Percentiles rank a stretch among this genome's conserved stretches.
Conservation (phyloP, 2,113 vertebrate species). For the Mandrillus leucophaeus region DNA sequence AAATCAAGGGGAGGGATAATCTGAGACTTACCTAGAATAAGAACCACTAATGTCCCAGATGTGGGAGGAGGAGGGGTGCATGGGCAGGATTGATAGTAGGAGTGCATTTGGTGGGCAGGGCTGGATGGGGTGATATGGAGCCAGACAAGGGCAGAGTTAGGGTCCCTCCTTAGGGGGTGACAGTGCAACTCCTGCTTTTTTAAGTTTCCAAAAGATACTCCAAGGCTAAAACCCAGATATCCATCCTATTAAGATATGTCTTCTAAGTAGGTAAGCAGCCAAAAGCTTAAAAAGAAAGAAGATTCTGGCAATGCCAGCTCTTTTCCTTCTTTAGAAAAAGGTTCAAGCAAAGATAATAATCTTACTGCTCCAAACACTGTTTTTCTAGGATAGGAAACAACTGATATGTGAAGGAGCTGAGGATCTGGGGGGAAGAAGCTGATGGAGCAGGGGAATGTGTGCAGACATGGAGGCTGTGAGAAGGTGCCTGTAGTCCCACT, state of each 20-base stretch:
- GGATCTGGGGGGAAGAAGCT: conserved; percentile 62
- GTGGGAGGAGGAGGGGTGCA: background rate
- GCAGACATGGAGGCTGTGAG: conserved; percentile 58
- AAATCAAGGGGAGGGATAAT: background rate
- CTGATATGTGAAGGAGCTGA: conserved; percentile 78
- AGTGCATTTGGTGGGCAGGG: background rate
- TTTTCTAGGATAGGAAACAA: conserved; percentile 73
- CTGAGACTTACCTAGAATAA: background rate
- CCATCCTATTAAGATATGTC: conserved; percentile 5
- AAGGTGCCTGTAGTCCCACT: background rate
- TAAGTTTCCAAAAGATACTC: background rate
- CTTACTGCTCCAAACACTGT: conserved; percentile 86
- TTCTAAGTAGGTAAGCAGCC: conserved; percentile 2
- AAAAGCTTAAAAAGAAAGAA: conserved; percentile 23
- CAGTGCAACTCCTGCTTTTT: background rate
- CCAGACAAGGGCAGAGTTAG: background rate
- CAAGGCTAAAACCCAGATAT: conserved; percentile 78
- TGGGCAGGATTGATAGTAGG: background rate
- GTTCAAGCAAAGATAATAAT: conserved; percentile 47
- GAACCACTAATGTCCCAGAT: background rate
- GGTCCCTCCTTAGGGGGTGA: background rate
- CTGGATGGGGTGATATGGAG: background rate
- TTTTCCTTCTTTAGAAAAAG: conserved; percentile 60
- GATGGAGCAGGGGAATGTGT: background rate
- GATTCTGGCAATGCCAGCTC: conserved; percentile 56